Conservation (phyloP, 1,140 invertebrate genomes). For the Apis laboriosa region DNA sequence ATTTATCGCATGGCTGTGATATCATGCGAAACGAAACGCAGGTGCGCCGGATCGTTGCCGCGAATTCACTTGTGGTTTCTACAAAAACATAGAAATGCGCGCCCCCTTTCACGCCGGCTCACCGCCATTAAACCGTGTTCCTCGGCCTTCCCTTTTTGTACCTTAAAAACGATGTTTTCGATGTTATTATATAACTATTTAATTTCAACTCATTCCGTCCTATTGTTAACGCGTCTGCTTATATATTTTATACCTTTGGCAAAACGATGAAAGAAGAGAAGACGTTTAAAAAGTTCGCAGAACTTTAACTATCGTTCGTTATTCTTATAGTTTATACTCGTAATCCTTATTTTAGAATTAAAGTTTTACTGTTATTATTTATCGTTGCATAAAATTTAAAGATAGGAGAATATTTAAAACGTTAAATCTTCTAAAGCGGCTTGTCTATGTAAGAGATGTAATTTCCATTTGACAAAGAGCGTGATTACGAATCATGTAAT, state of each 20-base stretch:
- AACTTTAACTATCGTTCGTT: no score
- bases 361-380: no score
- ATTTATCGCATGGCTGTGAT: conserved; percentile 52
- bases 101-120: conserved; percentile 11
- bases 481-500: background rate
- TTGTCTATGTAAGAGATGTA: no score
- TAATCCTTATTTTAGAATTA: no score
- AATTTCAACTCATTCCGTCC: background rate
- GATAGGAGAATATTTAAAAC: no score
- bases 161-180: conserved; percentile 17
- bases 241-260: background rate
- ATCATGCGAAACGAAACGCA: conserved; percentile 55
- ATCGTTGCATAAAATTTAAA: no score
- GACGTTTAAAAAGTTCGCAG: no score
- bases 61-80: conserved; percentile 47
- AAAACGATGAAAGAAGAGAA: background rate
- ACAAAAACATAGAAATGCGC: conserved; percentile 28
- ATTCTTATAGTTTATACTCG: no score
- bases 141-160: background rate
- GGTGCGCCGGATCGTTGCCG: conserved; percentile 45
- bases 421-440: no score
- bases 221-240: background rate
- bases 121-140: background rate
- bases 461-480: background rate
- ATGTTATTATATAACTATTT: background rate